Conservation (phyloP, 2,113 vertebrate genomes). For the Thermophis baileyi region DNA sequence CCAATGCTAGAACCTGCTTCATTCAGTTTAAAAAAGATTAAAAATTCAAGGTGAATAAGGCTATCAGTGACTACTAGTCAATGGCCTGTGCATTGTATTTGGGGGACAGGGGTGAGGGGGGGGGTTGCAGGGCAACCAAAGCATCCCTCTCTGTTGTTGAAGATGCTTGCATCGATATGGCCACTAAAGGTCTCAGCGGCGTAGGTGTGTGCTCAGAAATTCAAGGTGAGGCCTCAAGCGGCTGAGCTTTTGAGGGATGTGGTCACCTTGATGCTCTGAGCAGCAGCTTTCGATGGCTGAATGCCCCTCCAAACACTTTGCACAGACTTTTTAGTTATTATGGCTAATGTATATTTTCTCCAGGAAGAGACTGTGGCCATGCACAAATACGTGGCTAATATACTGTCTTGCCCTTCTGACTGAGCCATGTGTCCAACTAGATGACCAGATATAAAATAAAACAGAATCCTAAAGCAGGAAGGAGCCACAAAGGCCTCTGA, state of each 20-base stretch:
- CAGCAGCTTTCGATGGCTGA: neutral
- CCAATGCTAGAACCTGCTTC: neutral
- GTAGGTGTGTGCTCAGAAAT: neutral
- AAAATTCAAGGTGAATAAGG: neutral
- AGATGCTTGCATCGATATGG: neutral
- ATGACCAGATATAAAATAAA: neutral
- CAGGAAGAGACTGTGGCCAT: neutral
- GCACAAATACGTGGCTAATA: neutral
- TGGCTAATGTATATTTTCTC: neutral
- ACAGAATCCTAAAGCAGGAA: neutral
- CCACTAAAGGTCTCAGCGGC: neutral
- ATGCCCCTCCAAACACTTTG: neutral
- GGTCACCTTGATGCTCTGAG: neutral
- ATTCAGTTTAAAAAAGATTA: neutral
- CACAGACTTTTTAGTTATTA: neutral
- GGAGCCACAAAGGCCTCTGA: neutral
- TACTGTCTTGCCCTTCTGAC: neutral
- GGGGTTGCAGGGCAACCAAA: neutral
- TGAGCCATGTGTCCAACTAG: neutral
- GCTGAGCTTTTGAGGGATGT: neutral
- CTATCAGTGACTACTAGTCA: neutral
- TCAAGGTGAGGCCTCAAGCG: neutral
- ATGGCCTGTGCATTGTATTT: neutral
- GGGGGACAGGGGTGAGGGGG: neutral
- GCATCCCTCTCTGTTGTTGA: neutral